A percentile compares a stretch with the other conserved stretches of the same genome.
Evolutionary conservation across 2,888 invertebrate species (phyloP).

Genomic region (Chloroclystis v-ata): DNA sequence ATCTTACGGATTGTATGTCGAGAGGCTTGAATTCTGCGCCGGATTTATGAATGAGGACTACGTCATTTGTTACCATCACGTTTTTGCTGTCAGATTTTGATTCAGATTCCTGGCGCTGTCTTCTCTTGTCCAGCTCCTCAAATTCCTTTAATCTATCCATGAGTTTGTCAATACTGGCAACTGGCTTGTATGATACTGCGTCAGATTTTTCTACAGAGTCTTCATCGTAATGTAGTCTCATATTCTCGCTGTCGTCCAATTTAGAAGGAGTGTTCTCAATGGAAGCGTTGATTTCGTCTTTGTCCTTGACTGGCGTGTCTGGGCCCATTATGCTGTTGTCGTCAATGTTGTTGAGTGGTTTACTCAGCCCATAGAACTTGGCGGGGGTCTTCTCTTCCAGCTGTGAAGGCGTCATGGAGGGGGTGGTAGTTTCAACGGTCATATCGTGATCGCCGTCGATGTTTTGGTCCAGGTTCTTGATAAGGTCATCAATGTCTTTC

Average conservation of each 20-base stretch:
- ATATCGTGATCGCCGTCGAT: conserved; percentile 58
- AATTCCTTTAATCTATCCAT: conserved; percentile 74
- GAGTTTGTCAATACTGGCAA: conserved; percentile 70
- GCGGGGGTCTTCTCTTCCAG: conserved; percentile 54
- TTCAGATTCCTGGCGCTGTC: conserved; percentile 65
- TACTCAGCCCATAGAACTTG: conserved; percentile 61
- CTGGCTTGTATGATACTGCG: conserved; percentile 52
- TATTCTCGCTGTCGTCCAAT: conserved; percentile 67
- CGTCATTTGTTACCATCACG: conserved; percentile 71
- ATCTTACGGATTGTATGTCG: conserved; percentile 64
- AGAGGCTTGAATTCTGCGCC: conserved; percentile 67
- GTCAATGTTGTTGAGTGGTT: conserved; percentile 55
- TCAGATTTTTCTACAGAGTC: conserved; percentile 63
- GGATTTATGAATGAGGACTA: conserved; percentile 69
- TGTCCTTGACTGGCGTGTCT: conserved; percentile 64
- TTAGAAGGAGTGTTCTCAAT: conserved; percentile 64
- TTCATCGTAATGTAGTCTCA: conserved; percentile 67
- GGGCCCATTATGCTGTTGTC: conserved; percentile 48
- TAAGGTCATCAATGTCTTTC: conserved; percentile 71
- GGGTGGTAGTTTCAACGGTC: conserved; percentile 30
- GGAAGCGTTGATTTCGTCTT: conserved; percentile 43
- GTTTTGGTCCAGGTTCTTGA: conserved; percentile 65
- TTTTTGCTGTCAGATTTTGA: conserved; percentile 58
- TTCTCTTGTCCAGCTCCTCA: conserved; percentile 71
- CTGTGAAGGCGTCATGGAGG: conserved; percentile 38